Evolutionary conservation across 2,113 vertebrate species (phyloP).

Genomic region (Takifugu bimaculatus): DNA sequence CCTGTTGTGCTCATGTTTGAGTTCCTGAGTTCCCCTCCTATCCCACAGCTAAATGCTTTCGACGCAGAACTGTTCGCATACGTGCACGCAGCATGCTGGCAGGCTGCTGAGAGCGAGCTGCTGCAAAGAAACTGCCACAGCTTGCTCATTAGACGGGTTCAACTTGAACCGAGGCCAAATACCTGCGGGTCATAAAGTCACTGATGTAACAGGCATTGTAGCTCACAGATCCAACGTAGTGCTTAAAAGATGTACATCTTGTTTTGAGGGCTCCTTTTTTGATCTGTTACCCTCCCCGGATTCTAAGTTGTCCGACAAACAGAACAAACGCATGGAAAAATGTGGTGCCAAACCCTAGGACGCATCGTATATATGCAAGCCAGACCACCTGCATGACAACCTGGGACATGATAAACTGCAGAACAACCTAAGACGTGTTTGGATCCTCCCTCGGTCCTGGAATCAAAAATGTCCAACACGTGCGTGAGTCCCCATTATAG

Average conservation of each 20-base stretch:
- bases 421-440: too few species aligned
- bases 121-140: slow-evolving; percentile 58
- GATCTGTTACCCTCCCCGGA: slow-evolving; percentile 21
- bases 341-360: too few species aligned
- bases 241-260: slow-evolving; percentile 36
- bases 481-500: too few species aligned
- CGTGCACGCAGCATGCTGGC: slow-evolving; percentile 24
- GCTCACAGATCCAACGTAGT: slow-evolving; percentile 45
- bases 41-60: slow-evolving; percentile 57
- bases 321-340: too few species aligned
- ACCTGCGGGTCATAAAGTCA: slow-evolving; percentile 63
- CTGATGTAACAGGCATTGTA: slow-evolving; percentile 59
- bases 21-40: slow-evolving; percentile 43
- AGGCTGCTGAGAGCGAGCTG: slow-evolving; percentile 60
- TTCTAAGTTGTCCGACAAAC: slow-evolving; percentile 10
- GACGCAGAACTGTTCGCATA: slow-evolving; percentile 35
- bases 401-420: too few species aligned
- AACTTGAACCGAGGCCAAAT: slow-evolving; percentile 65
- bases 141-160: slow-evolving; percentile 71
- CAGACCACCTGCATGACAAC: too few species aligned
- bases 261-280: slow-evolving; percentile 25
- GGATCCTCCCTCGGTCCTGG: too few species aligned
- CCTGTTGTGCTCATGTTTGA: slow-evolving; percentile 53
- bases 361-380: too few species aligned
- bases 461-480: not conserved